Evolutionary conservation across 2,113 vertebrate genomes (phyloP), one percentile per base, ranked within the genome.

Genomic region (Solea senegalensis): DNA sequence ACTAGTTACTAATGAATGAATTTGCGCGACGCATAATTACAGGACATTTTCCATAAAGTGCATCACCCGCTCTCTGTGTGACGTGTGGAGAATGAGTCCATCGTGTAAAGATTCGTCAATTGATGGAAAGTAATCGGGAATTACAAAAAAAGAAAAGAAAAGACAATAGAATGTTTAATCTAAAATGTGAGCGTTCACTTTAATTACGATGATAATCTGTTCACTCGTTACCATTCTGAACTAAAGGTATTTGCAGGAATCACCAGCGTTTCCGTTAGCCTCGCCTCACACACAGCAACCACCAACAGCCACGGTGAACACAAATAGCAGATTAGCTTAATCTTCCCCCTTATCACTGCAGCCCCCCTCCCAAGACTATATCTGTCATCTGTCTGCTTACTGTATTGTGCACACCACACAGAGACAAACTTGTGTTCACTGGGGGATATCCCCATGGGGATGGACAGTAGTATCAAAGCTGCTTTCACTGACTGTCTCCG

Each of bases 261-360:
- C 58, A 73, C 57, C 39, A 27, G 9, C 0, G 41, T 9, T 26
- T 39, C 16, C 9, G 28, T 2, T 34, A 43, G 27, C 53, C 53
- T 16, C 12, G 1, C 59, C 28, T 10, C 50, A 49, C 41, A 68
- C 61, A 62, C 46, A 71, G 66, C 62, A 64, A 74, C 76, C 58
- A 50, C 56, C 52, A 78, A 39, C 74, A 78, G 69, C 72, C 3
- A 66, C 76, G 51, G 51, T 80, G 83, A 52, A 91, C 85, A 72
- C 59, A 95, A 95, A 94, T 94, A 96, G 92, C 84, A 66, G 67
- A 95, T 95, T 94, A 94, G 93, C 88, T 82, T 94, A 95, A 95
- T 95, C 93, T 84, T 86, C 92, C 83, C 88, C 91, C 87, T 92
- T 90, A 89, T 76, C 83, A 81, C 85, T 69, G 90, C 77, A 94